phyloP scores from a whole-genome alignment of 2,797 vertebrate species.

The Argyrosomus regius region DNA sequence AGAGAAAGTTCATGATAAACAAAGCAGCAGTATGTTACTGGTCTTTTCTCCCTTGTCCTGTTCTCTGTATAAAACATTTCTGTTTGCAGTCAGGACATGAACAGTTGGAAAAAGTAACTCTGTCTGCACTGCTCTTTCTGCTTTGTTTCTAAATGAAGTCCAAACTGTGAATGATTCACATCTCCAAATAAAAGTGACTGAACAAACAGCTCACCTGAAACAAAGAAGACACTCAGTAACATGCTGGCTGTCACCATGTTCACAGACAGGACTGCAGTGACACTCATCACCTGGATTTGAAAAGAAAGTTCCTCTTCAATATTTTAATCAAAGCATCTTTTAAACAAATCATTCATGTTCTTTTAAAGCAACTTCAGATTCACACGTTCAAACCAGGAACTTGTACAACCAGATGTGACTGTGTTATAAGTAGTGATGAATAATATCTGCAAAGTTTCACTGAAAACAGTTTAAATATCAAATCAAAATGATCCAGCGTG shows the following conservation, averaged over 20 bases:
- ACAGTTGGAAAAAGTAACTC: background rate
- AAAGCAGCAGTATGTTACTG: too few relatives aligned
- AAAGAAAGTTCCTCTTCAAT: background rate
- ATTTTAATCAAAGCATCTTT: background rate
- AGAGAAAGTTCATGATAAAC: too few relatives aligned
- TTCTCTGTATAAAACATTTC: too few relatives aligned
- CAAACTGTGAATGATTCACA: background rate
- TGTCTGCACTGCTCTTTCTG: background rate
- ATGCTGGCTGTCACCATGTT: background rate
- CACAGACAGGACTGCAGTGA: background rate
- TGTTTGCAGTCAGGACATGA: background rate
- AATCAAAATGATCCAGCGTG: too few relatives aligned
- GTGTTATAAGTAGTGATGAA: background rate
- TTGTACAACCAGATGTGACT: background rate
- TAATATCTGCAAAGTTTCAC: background rate
- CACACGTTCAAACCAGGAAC: background rate
- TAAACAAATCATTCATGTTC: background rate
- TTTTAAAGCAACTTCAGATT: background rate
- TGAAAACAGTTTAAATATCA: background rate
- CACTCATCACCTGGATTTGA: constrained; percentile 6
- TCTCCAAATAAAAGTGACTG: background rate
- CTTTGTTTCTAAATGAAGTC: background rate
- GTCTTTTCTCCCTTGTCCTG: too few relatives aligned
- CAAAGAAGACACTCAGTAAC: constrained; percentile 29
- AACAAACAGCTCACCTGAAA: constrained; percentile 44